Conservation (phyloP, 1,140 invertebrate genomes). For the Papilio aristodemus region DNA sequence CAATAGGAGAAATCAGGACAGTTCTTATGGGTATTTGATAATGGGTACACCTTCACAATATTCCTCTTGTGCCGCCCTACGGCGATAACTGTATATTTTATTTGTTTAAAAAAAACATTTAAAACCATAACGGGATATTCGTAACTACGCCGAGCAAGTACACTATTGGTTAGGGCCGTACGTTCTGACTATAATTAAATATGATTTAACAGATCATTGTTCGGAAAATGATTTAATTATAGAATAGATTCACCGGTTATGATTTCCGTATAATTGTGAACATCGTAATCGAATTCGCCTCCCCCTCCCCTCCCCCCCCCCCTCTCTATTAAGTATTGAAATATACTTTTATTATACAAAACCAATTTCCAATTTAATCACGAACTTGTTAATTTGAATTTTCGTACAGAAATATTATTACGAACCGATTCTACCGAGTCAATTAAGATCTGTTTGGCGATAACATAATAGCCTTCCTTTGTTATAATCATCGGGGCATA, state of each 20-base stretch:
- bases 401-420: constrained; percentile 26
- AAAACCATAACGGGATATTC: too few relatives aligned
- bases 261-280: neutral
- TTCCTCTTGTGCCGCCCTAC: too few relatives aligned
- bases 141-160: too few relatives aligned
- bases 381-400: constrained; percentile 22
- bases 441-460: constrained; percentile 31
- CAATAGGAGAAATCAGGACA: too few relatives aligned
- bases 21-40: too few relatives aligned
- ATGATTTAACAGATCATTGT: too few relatives aligned
- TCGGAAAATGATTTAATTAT: neutral
- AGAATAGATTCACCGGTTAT: neutral
- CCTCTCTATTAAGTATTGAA: neutral
- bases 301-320: neutral
- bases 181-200: too few relatives aligned
- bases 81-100: too few relatives aligned
- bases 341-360: neutral
- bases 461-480: constrained; percentile 24
- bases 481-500: neutral
- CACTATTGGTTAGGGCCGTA: too few relatives aligned
- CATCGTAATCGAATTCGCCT: neutral
- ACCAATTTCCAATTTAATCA: constrained; percentile 23
- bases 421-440: constrained; percentile 4
- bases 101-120: too few relatives aligned
- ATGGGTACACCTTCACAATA: too few relatives aligned